These are phyloP conservation scores for Proterorhinus semilunaris DNA, from an alignment of 2,113 vertebrate species.

Conservation along the genomic window DNA sequence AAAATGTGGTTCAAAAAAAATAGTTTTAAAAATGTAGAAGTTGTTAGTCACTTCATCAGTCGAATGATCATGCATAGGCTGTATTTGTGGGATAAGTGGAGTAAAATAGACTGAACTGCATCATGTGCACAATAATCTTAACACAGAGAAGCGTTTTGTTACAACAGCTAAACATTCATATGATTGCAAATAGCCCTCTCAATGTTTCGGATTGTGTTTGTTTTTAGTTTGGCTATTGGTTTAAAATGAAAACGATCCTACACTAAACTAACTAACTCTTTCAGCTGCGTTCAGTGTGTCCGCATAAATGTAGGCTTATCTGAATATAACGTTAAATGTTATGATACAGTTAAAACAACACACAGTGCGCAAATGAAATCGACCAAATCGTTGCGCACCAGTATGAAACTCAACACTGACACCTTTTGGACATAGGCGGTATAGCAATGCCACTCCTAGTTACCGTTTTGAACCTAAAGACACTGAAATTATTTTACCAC, in stretches of 20 bases:
- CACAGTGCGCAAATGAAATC: no score
- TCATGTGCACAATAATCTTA: neutral
- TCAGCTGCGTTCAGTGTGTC: neutral
- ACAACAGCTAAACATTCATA: neutral
- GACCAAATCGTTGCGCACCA: conserved; percentile 13
- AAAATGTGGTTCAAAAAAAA: no score
- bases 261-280: neutral
- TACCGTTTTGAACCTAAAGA: neutral
- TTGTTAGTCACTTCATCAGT: no score
- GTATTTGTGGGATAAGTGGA: no score
- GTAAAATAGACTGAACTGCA: no score
- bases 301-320: neutral
- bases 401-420: conserved; percentile 91
- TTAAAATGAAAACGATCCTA: neutral
- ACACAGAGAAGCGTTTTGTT: neutral
- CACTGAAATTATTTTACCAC: neutral
- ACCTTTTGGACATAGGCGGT: conserved; percentile 82
- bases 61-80: no score
- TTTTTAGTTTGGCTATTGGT: no score
- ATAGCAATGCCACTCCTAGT: conserved; percentile 20
- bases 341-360: no score
- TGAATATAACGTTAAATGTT: neutral
- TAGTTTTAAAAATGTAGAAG: no score
- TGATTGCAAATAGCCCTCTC: neutral
- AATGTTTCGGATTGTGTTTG: no score